These are phyloP conservation scores for Accipiter cooperii DNA, from an alignment of 2,113 vertebrate genomes.

Conservation along the genomic window DNA sequence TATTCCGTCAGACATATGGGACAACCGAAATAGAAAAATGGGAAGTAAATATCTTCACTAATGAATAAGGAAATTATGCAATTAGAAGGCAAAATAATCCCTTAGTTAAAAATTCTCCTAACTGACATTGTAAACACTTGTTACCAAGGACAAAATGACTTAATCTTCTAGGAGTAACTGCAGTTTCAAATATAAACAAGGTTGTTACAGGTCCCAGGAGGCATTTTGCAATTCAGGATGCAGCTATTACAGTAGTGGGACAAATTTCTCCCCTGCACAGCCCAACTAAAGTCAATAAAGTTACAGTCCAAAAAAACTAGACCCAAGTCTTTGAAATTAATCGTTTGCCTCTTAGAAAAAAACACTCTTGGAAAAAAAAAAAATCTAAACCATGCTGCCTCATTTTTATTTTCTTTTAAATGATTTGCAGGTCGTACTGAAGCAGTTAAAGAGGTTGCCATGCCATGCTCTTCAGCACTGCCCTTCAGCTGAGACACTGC, in stretches of 20 bases:
- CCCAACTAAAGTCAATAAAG: background rate
- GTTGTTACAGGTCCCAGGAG: background rate
- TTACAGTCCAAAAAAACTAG: background rate
- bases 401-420: background rate
- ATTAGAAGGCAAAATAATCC: conserved; percentile 11
- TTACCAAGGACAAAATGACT: conserved; percentile 14
- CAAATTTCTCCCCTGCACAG: background rate
- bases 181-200: conserved; percentile 15
- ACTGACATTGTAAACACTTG: background rate
- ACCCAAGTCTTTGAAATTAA: background rate
- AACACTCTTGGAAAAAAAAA: background rate
- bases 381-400: background rate
- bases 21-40: conserved; percentile 22
- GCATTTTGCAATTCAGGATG: conserved; percentile 7
- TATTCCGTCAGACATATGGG: background rate
- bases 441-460: background rate
- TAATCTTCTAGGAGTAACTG: conserved; percentile 11
- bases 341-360: background rate
- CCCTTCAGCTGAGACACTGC: background rate
- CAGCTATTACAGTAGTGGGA: background rate
- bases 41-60: conserved; percentile 18
- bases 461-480: background rate
- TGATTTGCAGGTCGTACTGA: background rate
- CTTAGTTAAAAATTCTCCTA: conserved; percentile 4
- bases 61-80: conserved; percentile 28